phyloP scores from a whole-genome alignment of 2,797 vertebrate genomes.

The Lepus oiostolus region DNA sequence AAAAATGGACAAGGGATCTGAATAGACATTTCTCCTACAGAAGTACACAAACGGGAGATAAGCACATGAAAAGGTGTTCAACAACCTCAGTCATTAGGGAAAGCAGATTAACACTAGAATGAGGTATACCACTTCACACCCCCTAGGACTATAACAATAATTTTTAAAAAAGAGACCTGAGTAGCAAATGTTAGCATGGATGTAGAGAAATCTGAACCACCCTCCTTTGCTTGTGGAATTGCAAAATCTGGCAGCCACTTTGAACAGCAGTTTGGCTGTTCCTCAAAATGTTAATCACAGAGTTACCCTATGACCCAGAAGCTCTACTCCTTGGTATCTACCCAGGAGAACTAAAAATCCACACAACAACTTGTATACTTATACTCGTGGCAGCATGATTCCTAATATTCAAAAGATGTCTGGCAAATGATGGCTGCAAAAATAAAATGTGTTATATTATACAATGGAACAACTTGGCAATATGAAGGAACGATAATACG shows the following conservation, averaged over 20 bases:
- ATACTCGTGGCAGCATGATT: not conserved
- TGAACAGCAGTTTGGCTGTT: not conserved
- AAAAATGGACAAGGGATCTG: not conserved
- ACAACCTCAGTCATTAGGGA: not conserved
- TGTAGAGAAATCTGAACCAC: not conserved
- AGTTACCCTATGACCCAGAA: not conserved
- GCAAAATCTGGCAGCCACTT: not conserved
- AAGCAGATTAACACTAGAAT: conserved; percentile 24
- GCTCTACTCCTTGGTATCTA: not conserved
- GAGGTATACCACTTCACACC: not conserved
- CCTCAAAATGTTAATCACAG: not conserved
- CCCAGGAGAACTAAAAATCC: not conserved
- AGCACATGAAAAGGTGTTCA: not conserved
- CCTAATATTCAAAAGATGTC: not conserved
- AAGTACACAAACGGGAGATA: not conserved
- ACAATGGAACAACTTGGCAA: not conserved
- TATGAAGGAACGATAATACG: conserved; percentile 17
- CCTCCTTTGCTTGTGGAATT: not conserved
- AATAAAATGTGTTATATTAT: not conserved
- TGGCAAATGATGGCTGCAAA: not conserved
- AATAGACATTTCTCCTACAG: conserved; percentile 8
- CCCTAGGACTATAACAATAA: not conserved
- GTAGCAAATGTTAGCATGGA: not conserved
- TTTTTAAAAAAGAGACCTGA: not conserved
- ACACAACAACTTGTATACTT: not conserved